Conservation (phyloP, 23 tunicate species). For the Styela clava region DNA sequence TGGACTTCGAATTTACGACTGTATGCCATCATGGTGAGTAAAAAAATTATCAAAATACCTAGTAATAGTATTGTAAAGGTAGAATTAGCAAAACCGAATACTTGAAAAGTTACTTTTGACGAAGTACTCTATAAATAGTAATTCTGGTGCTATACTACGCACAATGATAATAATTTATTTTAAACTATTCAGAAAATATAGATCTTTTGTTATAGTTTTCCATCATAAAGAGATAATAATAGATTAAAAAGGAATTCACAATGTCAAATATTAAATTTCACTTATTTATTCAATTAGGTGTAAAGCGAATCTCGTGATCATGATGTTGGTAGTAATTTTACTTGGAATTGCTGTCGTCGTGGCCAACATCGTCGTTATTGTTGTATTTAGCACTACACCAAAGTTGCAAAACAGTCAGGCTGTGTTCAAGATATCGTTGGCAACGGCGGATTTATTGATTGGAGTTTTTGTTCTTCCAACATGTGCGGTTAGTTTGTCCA, state of each 20-base stretch:
- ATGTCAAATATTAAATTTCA: no score
- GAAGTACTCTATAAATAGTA: no score
- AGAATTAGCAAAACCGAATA: no score
- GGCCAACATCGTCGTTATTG: conserved; percentile 28
- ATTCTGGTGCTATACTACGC: no score
- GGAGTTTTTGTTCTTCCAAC: conserved; percentile 52
- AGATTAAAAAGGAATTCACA: no score
- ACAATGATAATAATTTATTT: no score
- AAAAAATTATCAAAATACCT: no score
- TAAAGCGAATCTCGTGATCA: conserved; percentile 35
- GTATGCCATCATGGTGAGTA: conserved; percentile 17
- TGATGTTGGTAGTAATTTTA: conserved; percentile 8
- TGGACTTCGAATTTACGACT: conserved; percentile 1
- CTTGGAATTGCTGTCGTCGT: conserved; percentile 26
- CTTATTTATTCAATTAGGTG: conserved; percentile 28
- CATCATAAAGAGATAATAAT: no score
- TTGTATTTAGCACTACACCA: conserved; percentile 11
- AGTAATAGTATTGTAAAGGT: no score
- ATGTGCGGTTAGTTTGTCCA: conserved; percentile 22
- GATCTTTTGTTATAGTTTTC: no score
- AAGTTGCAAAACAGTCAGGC: conserved; percentile 56
- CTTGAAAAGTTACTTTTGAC: no score
- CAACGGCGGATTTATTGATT: conserved; percentile 54
- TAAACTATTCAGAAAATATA: no score
- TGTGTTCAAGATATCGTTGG: conserved; percentile 47